These are phyloP conservation scores for Premnoplex brunnescens DNA, from an alignment of 2,797 vertebrate genomes.

Conservation along the genomic window DNA sequence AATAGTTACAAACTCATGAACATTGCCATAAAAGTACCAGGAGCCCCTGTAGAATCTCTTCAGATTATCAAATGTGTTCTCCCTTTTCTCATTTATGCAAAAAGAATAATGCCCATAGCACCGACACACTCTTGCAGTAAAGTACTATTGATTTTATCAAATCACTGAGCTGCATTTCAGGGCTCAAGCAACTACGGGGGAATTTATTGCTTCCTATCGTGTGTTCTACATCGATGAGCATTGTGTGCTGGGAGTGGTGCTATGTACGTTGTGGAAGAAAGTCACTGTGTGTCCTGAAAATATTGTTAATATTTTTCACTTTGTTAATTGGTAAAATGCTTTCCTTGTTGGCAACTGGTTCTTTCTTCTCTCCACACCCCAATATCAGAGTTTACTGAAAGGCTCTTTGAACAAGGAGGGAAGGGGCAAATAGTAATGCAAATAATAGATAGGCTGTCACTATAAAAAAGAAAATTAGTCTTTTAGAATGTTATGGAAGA, in stretches of 20 bases:
- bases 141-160: conserved; percentile 32
- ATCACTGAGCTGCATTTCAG: neutral
- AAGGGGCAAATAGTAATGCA: neutral
- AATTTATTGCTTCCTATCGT: neutral
- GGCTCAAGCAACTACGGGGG: neutral
- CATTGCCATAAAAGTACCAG: neutral
- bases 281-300: neutral
- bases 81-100: neutral
- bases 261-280: neutral
- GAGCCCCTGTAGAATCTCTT: neutral
- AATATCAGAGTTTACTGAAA: neutral
- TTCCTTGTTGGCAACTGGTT: neutral
- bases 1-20: neutral
- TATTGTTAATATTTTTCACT: neutral
- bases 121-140: neutral
- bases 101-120: neutral
- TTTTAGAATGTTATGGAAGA: neutral
- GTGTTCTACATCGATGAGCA: neutral
- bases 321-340: neutral
- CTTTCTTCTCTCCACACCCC: neutral
- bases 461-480: neutral
- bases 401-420: neutral
- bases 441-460: neutral
- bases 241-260: neutral
- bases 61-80: neutral